Percentiles rank a stretch among this genome's conserved stretches.
Conservation (phyloP, 2,797 vertebrate genomes). For the Euthynnus affinis region DNA sequence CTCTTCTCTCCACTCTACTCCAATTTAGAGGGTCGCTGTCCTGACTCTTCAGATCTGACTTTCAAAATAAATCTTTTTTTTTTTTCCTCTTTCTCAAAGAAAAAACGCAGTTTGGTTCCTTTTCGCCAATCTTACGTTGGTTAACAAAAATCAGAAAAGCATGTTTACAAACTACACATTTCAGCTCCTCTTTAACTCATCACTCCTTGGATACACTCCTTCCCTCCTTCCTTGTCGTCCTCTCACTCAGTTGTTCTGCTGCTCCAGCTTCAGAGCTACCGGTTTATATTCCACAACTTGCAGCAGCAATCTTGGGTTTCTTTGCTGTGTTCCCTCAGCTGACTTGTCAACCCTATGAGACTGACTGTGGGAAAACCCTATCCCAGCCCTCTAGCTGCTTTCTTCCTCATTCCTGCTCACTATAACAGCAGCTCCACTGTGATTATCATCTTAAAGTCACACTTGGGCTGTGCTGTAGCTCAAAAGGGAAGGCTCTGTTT, state of each 20-base stretch:
- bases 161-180: constrained; percentile 8
- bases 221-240: constrained; percentile 1
- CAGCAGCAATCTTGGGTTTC: constrained; percentile 28
- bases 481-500: constrained; percentile 71
- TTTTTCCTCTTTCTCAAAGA: neutral
- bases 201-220: neutral
- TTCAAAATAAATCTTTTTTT: constrained; percentile 6
- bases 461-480: constrained; percentile 42
- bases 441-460: constrained; percentile 72
- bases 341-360: constrained; percentile 47
- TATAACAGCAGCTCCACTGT: constrained; percentile 43
- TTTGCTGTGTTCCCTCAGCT: constrained; percentile 51
- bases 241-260: neutral
- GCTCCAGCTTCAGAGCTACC: constrained; percentile 13
- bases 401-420: constrained; percentile 77
- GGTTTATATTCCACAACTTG: constrained; percentile 39
- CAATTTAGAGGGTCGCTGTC: constrained; percentile 17
- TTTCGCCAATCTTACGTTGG: neutral
- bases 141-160: constrained; percentile 34
- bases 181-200: constrained; percentile 1
- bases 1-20: constrained; percentile 3
- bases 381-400: constrained; percentile 50
- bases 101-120: constrained; percentile 1
- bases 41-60: constrained; percentile 34
- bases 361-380: constrained; percentile 68